Conservation (phyloP, 2,888 invertebrate genomes). For the Pseudoips prasinana region DNA sequence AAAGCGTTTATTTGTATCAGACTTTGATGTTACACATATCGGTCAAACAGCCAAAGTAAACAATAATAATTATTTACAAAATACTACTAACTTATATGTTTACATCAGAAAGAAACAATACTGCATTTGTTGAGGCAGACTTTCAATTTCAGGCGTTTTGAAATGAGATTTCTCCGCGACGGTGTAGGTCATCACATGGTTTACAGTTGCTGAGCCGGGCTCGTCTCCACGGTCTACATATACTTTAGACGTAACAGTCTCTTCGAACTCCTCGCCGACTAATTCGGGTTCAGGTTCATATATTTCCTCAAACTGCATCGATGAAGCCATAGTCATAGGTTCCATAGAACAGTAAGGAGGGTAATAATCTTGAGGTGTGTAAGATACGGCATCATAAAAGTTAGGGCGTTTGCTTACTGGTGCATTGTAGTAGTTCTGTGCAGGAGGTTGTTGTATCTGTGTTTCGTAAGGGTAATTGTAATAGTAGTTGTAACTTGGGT, state of each 20-base stretch:
- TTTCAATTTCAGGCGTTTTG: slow-evolving; percentile 60
- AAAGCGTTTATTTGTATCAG: no score
- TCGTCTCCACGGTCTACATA: slow-evolving; percentile 60
- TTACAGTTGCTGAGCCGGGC: slow-evolving; percentile 62
- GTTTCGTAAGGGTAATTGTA: slow-evolving; percentile 48
- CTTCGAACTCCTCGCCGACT: slow-evolving; percentile 67
- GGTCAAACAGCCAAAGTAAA: no score
- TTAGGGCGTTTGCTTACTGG: slow-evolving; percentile 55
- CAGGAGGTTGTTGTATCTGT: slow-evolving; percentile 48
- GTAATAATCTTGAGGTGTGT: slow-evolving; percentile 47
- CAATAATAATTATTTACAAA: slow-evolving; percentile 11
- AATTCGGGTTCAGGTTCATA: slow-evolving; percentile 58
- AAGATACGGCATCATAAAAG: slow-evolving; percentile 59
- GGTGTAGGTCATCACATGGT: slow-evolving; percentile 70
- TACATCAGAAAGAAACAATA: slow-evolving; percentile 66
- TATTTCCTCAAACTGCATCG: slow-evolving; percentile 41
- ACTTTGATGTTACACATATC: no score
- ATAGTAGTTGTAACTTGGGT: slow-evolving; percentile 39
- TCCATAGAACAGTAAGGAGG: slow-evolving; percentile 52
- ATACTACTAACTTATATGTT: slow-evolving; percentile 17
- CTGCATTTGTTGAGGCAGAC: slow-evolving; percentile 69
- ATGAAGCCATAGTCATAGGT: slow-evolving; percentile 41
- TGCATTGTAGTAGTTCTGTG: slow-evolving; percentile 38
- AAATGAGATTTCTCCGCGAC: slow-evolving; percentile 68
- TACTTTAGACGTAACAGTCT: slow-evolving; percentile 64